Evolutionary conservation across 2,113 vertebrate species (phyloP).

Genomic region (Tiliqua scincoides): DNA sequence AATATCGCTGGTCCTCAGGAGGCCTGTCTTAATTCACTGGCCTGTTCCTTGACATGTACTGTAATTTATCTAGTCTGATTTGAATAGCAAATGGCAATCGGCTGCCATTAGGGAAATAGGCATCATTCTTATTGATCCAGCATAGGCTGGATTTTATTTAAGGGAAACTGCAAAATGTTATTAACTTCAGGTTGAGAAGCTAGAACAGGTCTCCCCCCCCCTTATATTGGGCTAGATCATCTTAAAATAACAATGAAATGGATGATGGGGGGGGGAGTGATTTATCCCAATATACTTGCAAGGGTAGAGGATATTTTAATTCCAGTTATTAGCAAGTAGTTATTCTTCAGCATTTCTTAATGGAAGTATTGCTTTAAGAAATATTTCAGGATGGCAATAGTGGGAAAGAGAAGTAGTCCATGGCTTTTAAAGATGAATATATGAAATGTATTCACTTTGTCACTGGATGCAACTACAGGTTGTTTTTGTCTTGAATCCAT

Average conservation of each 20-base stretch:
- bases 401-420: slow-evolving; percentile 8
- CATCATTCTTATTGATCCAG: slow-evolving; percentile 89
- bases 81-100: slow-evolving; percentile 91
- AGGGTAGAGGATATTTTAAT: slow-evolving; percentile 49
- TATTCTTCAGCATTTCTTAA: slow-evolving; percentile 20
- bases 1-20: slow-evolving; percentile 86
- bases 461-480: slow-evolving; percentile 39
- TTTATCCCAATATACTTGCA: slow-evolving; percentile 46
- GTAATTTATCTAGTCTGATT: slow-evolving; percentile 91
- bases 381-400: slow-evolving; percentile 10
- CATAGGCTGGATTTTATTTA: slow-evolving; percentile 87
- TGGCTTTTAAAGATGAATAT: neutral
- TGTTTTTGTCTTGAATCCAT: slow-evolving; percentile 11
- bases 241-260: slow-evolving; percentile 52
- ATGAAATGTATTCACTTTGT: slow-evolving; percentile 36
- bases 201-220: slow-evolving; percentile 64
- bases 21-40: slow-evolving; percentile 91
- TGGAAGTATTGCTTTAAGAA: neutral
- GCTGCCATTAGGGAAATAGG: slow-evolving; percentile 90
- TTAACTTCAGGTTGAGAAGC: slow-evolving; percentile 79
- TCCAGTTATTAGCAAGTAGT: slow-evolving; percentile 49
- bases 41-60: slow-evolving; percentile 89
- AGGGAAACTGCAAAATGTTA: slow-evolving; percentile 83
- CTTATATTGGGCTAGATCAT: slow-evolving; percentile 21
- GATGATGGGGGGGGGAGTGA: slow-evolving; percentile 13